phyloP scores from a whole-genome alignment of 2,888 invertebrate species.

The Herminia tarsipennalis region DNA sequence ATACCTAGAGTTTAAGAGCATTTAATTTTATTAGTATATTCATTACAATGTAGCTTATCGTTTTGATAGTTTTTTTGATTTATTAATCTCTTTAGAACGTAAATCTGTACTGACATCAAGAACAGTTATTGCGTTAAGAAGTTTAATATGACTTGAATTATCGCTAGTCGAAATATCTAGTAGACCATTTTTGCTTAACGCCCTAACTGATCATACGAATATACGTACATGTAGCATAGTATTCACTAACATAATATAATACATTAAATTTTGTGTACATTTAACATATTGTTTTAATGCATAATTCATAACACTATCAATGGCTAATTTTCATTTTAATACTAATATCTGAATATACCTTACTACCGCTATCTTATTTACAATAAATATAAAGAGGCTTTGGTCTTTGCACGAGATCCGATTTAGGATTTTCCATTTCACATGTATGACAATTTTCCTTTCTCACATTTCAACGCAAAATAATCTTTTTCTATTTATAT shows the following conservation, averaged over 20 bases:
- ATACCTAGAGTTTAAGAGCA: slow-evolving; percentile 50
- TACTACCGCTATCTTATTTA: slow-evolving; percentile 52
- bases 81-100: slow-evolving; percentile 62
- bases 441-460: slow-evolving; percentile 37
- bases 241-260: slow-evolving; percentile 61
- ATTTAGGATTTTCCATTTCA: slow-evolving; percentile 49
- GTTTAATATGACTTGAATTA: slow-evolving; percentile 34
- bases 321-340: slow-evolving; percentile 44
- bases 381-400: slow-evolving; percentile 82
- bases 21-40: slow-evolving; percentile 42
- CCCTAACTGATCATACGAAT: slow-evolving; percentile 54
- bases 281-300: slow-evolving; percentile 70
- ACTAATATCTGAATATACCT: slow-evolving; percentile 44
- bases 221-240: slow-evolving; percentile 56
- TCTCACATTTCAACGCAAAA: slow-evolving; percentile 41
- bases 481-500: slow-evolving; percentile 73
- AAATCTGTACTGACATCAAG: slow-evolving; percentile 40
- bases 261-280: slow-evolving; percentile 66
- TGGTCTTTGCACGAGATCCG: slow-evolving; percentile 77
- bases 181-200: no score
- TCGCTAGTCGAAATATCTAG: no score
- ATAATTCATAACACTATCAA: slow-evolving; percentile 42
- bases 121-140: slow-evolving; percentile 49
- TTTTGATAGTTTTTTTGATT: slow-evolving; percentile 1
- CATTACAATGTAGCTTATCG: slow-evolving; percentile 21